A percentile compares a stretch with the other conserved stretches of the same genome.
Evolutionary conservation across 1,140 invertebrate genomes (phyloP).

Genomic region (Gonioctena quinquepunctata): DNA sequence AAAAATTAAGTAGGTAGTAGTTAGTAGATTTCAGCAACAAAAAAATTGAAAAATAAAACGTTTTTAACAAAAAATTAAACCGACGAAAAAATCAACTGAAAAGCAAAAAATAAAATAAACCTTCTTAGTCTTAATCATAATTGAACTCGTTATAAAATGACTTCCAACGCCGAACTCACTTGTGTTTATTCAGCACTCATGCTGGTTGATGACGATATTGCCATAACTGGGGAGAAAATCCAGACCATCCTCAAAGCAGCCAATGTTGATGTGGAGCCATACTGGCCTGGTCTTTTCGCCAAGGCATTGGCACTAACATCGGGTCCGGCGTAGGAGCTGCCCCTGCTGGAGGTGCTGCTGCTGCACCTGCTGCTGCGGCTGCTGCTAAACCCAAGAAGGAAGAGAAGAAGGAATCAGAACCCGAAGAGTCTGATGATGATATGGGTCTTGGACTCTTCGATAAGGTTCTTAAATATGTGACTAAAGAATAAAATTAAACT

Average conservation of each 20-base stretch:
- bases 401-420: constrained; percentile 81
- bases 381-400: constrained; percentile 69
- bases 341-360: constrained; percentile 60
- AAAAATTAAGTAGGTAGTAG: too few relatives aligned
- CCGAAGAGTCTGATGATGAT: constrained; percentile 89
- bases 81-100: too few relatives aligned
- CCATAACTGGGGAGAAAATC: constrained; percentile 97
- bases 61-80: too few relatives aligned
- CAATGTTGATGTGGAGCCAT: constrained; percentile 94
- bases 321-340: constrained; percentile 85
- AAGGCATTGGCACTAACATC: constrained; percentile 94
- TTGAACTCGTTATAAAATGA: constrained; percentile 79
- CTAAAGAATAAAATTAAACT: too few relatives aligned
- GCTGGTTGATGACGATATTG: constrained; percentile 95
- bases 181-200: constrained; percentile 97
- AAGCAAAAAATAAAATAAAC: too few relatives aligned
- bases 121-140: too few relatives aligned
- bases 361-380: constrained; percentile 68
- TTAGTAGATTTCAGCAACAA: too few relatives aligned
- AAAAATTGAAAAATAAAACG: too few relatives aligned
- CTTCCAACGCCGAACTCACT: constrained; percentile 90
- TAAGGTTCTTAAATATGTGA: constrained; percentile 56
- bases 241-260: constrained; percentile 96
- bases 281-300: constrained; percentile 98
- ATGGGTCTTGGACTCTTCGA: constrained; percentile 92